Evolutionary conservation across 1,140 invertebrate genomes (phyloP), one percentile per base, ranked within the genome.

Genomic region (Diorhabda carinulata): DNA sequence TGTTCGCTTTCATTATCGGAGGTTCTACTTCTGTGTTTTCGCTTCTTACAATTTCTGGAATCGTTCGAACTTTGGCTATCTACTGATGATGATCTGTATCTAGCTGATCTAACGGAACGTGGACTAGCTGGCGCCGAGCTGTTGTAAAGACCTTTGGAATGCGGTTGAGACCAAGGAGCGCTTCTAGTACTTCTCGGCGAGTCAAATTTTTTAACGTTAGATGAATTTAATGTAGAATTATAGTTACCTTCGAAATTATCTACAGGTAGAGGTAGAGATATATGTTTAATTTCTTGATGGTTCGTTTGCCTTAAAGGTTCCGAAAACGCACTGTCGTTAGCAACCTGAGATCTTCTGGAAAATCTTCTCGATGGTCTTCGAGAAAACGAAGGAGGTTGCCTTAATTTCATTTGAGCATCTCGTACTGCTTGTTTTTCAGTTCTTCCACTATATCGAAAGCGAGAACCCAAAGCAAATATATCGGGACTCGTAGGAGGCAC

Each of bases 1-100:
- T 94, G 81, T 81, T 95, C 93, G 76, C 93, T 95, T 79, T 96
- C 94, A 71, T 92, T 94, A 79, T 96, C 94, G 2, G 93, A 95
- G 69, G 88, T 87, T 66, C 91, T 85, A 79, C 91, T 92, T 61
- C 91, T 87, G 77, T 92, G 90, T 69, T 76, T 76, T 66, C 77
- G 67, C 68, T 75, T 77, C 76, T 87, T 85, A 78, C 88, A 90
- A 0, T 87, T 88, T 63, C 88, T 81, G 7, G 90, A 90, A 77
- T 92, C 91, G 62, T 89, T 90, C 25, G 92, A 93, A 78, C 91
- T 94, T 80, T 94, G 92, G 77, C 92, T 94, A 79, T 96, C 93
- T 2, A 94, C 89, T 2, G 92, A 94, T 58, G 83, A 85, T 43
- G 85, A 85, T 62, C 83, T 78, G 69, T 83, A 84, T 57, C 77